Evolutionary conservation across 2,113 vertebrate species (phyloP).

Genomic region (Fulica atra): DNA sequence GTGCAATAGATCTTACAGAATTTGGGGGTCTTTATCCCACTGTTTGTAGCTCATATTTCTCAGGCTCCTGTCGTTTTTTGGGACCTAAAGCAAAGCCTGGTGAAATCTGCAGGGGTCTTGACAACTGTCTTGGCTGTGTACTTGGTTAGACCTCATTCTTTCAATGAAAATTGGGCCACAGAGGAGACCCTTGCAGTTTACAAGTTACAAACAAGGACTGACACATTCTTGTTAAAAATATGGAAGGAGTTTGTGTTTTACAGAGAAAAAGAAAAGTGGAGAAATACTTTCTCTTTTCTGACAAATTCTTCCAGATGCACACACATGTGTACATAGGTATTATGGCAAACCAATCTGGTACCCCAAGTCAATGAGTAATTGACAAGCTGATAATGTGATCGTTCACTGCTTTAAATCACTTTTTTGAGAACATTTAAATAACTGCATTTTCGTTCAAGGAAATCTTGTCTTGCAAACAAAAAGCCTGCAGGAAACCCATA

Average conservation of each 20-base stretch:
- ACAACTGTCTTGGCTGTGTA: background rate
- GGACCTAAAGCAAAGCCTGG: background rate
- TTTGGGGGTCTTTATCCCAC: background rate
- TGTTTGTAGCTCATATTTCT: background rate
- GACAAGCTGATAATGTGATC: background rate
- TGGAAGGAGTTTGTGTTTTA: background rate
- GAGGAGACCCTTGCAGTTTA: background rate
- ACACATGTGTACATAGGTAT: background rate
- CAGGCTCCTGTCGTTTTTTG: background rate
- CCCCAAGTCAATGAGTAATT: background rate
- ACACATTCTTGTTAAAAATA: background rate
- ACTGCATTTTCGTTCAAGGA: background rate
- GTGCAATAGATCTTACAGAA: background rate
- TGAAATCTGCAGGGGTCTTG: background rate
- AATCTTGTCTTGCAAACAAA: background rate
- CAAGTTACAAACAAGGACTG: background rate
- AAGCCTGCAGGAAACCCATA: background rate
- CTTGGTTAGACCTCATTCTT: background rate
- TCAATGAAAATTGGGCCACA: background rate
- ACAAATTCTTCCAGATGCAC: background rate
- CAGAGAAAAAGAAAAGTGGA: background rate
- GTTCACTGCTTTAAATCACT: background rate
- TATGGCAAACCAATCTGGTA: background rate
- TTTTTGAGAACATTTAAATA: background rate
- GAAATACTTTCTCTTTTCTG: background rate